A percentile compares a stretch with the other conserved stretches of the same genome.
Conservation (phyloP, 2,113 vertebrate genomes). For the Heliornis fulica region DNA sequence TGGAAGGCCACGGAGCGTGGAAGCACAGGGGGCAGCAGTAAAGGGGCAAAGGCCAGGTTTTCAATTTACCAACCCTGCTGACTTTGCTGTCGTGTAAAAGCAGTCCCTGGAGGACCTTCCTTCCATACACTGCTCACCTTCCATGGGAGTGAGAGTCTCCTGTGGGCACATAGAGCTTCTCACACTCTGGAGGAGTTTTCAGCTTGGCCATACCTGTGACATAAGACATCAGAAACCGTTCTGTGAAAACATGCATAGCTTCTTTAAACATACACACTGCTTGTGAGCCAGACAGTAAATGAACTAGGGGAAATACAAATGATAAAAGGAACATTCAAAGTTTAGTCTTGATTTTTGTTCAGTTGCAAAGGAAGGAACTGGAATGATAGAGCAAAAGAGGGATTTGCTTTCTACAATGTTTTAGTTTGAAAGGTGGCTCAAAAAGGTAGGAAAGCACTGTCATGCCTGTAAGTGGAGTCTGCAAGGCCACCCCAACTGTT, state of each 20-base stretch:
- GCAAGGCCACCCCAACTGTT: neutral
- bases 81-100: neutral
- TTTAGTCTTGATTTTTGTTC: neutral
- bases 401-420: neutral
- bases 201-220: neutral
- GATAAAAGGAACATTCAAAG: neutral
- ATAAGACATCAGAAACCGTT: neutral
- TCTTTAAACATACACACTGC: neutral
- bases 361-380: neutral
- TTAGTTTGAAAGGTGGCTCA: neutral
- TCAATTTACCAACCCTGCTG: neutral
- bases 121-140: neutral
- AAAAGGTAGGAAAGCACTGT: neutral
- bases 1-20: neutral
- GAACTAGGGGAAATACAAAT: neutral
- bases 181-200: neutral
- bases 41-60: neutral
- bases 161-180: neutral
- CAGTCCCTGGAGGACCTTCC: neutral
- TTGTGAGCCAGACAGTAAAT: neutral
- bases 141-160: neutral
- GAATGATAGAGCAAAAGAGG: neutral
- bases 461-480: neutral
- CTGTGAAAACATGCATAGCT: neutral
- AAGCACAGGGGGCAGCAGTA: neutral